These are phyloP conservation scores for Siniperca knerii DNA, from an alignment of 2,113 vertebrate genomes.

Conservation along the genomic window DNA sequence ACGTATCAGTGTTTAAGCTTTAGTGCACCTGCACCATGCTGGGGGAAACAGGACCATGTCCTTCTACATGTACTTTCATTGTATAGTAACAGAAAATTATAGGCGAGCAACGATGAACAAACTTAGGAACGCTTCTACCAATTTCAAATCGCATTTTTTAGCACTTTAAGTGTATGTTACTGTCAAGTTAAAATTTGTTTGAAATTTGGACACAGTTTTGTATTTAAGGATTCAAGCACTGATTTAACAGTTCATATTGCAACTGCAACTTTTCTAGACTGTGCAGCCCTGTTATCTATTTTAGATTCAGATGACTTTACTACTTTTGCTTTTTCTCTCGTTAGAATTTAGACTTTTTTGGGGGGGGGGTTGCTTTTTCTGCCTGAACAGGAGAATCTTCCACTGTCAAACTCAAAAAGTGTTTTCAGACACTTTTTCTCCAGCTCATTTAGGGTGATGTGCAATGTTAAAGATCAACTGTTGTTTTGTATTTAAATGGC, in stretches of 20 bases:
- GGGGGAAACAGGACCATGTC: too few relatives aligned
- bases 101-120: too few relatives aligned
- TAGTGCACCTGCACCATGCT: too few relatives aligned
- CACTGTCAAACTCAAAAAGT: neutral
- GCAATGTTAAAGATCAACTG: slow-evolving; percentile 55
- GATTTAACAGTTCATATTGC: neutral
- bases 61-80: too few relatives aligned
- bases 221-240: slow-evolving; percentile 4
- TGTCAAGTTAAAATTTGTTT: neutral
- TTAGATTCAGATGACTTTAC: neutral
- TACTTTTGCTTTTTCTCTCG: neutral
- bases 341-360: neutral
- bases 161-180: neutral
- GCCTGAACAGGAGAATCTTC: neutral
- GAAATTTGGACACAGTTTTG: neutral
- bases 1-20: neutral
- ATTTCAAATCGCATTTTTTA: too few relatives aligned
- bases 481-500: neutral
- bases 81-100: too few relatives aligned
- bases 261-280: neutral
- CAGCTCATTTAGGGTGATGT: slow-evolving; percentile 46
- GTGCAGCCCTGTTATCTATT: neutral
- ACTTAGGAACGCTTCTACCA: too few relatives aligned
- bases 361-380: neutral
- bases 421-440: neutral